phyloP scores from a whole-genome alignment of 2,113 vertebrate genomes.

The Bettongia penicillata region DNA sequence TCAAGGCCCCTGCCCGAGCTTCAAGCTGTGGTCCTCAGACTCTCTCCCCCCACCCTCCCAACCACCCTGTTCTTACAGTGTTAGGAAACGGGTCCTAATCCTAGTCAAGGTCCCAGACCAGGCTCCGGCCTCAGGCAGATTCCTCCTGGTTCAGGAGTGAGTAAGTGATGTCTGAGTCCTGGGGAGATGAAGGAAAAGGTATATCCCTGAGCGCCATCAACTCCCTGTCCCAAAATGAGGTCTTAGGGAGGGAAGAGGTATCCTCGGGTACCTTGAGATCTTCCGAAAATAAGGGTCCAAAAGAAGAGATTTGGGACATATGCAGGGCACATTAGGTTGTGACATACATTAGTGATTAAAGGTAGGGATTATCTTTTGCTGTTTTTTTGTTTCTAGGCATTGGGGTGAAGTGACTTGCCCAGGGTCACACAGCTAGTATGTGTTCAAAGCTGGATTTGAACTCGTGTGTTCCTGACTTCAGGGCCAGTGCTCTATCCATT shows the following conservation, averaged over 20 bases:
- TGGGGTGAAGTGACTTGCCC: too few relatives aligned
- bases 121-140: neutral
- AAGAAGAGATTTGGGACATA: neutral
- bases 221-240: neutral
- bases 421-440: too few relatives aligned
- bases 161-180: neutral
- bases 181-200: neutral
- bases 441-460: too few relatives aligned
- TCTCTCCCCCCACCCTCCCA: too few relatives aligned
- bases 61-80: neutral
- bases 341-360: too few relatives aligned
- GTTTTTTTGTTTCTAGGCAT: neutral
- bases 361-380: neutral
- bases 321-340: neutral
- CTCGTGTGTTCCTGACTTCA: too few relatives aligned
- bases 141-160: neutral
- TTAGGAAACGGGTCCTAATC: neutral
- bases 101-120: neutral
- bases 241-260: neutral
- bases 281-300: neutral
- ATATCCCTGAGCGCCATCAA: neutral
- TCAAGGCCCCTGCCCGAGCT: neutral
- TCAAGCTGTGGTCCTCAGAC: neutral
- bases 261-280: neutral
- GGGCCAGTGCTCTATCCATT: too few relatives aligned